phyloP scores from a whole-genome alignment of 2,888 invertebrate species.

The Leptopterna dolabrata region DNA sequence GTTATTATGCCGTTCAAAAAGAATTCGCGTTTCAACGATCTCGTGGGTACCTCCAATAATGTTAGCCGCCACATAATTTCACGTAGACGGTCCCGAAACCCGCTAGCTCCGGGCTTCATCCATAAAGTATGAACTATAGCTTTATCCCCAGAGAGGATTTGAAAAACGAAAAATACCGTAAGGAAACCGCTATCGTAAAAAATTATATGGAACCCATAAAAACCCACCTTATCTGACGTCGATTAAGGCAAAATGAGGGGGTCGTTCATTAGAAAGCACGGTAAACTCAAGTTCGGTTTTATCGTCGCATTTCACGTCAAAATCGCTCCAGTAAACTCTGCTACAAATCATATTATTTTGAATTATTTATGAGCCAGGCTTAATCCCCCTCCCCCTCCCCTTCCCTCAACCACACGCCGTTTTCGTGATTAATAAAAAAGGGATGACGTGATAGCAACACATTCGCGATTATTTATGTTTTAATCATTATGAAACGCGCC shows the following conservation, averaged over 20 bases:
- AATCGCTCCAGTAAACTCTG: conserved; percentile 39
- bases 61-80: conserved; percentile 19
- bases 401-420: not conserved
- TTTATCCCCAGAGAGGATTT: conserved; percentile 6
- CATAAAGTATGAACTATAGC: conserved; percentile 38
- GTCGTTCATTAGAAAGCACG: conserved; percentile 48
- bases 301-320: conserved; percentile 52
- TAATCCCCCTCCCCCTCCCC: not conserved
- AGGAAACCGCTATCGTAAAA: conserved; percentile 33
- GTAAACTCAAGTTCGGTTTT: conserved; percentile 44
- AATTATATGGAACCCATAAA: conserved; percentile 45
- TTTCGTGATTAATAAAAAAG: conserved; percentile 41
- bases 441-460: conserved; percentile 47
- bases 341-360: conserved; percentile 47
- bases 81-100: not conserved
- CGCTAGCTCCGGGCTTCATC: not conserved
- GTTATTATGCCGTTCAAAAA: not conserved
- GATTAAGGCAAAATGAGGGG: conserved; percentile 51
- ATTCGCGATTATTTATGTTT: conserved; percentile 54
- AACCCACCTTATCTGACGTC: conserved; percentile 50
- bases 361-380: conserved; percentile 42
- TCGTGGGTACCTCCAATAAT: conserved; percentile 32
- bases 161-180: not conserved
- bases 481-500: conserved; percentile 48
- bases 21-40: conserved; percentile 10